Evolutionary conservation across 2,888 invertebrate species (phyloP), one percentile per base, ranked within the genome.

Genomic region (Salticus scenicus): DNA sequence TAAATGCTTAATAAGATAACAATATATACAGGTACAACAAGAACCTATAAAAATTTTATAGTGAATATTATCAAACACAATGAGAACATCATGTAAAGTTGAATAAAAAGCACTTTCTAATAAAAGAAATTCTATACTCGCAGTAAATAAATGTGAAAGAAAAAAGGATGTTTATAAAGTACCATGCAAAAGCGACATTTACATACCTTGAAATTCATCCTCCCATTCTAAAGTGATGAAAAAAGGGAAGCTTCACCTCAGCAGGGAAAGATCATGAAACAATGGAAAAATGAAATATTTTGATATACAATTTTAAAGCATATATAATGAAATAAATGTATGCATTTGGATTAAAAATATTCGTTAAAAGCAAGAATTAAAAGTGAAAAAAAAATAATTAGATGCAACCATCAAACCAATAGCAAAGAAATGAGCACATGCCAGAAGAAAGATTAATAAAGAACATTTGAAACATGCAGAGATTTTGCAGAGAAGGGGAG

Each of bases 181-280:
- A 24, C 20, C 78, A 79, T 69, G 78, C 78, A 85, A 85, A 85
- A 74, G 84, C 79, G 69, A 79, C 77, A 64, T 72, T 72, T 87
- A 89, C 97, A 96, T 97, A 97, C 97, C 97, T 97, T 97, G 96
- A 94, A 97, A 97, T 94, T 97, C 97, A 96, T 97, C 97, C 95
- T 97, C 97, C 97, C 97, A 97, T 94, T 97, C 97, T 97, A 97
- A 97, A 96, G 96, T 97, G 84, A 77, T 87, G 94, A 97, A 97
- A 95, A 97, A 97, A 97, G 97, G 97, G 97, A 94, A 97, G 97
- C 79, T 80, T 75, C 95, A 97, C 97, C 89, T 82, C 84, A 86
- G 80, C 85, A 75, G 79, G 85, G 69, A 85, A 85, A 78, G 74
- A 75, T 75, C 80, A 80, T 78, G 84, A 85, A 85, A 85, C 74